phyloP scores from a whole-genome alignment of 2,797 vertebrate species.

The Hephaestus fuliginosus region DNA sequence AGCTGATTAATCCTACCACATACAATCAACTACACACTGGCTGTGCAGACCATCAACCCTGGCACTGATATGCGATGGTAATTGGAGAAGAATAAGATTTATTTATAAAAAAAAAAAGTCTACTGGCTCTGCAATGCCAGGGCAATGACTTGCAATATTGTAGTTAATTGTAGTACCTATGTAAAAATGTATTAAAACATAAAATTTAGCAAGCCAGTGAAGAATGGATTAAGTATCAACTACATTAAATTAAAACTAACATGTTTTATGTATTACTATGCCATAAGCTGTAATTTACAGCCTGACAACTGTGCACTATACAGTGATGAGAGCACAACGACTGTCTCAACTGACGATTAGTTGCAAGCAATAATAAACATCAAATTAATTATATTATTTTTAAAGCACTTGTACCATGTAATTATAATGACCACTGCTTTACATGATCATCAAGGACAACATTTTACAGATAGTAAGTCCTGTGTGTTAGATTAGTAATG shows the following conservation, averaged over 20 bases:
- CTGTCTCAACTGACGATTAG: not conserved
- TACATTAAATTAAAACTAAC: not conserved
- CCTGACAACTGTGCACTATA: not conserved
- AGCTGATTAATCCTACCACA: constrained; percentile 12
- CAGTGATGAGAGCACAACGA: not conserved
- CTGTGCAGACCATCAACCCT: constrained; percentile 4
- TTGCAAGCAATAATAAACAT: not conserved
- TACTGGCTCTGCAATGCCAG: not conserved
- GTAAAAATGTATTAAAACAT: not conserved
- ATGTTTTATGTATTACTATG: not conserved
- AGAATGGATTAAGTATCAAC: not conserved
- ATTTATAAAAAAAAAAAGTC: constrained; percentile 23
- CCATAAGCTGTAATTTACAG: not conserved
- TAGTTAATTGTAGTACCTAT: not conserved
- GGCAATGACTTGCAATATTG: constrained; percentile 6
- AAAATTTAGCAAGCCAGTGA: not conserved
- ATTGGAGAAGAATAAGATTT: constrained; percentile 9
- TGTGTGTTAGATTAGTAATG: constrained; percentile 15
- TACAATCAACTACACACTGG: constrained; percentile 18
- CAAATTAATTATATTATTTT: not conserved
- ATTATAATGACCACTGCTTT: not conserved
- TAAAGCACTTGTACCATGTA: not conserved
- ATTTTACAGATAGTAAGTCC: not conserved
- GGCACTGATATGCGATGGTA: not conserved
- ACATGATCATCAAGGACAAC: not conserved